A percentile compares a stretch with the other conserved stretches of the same genome.
Evolutionary conservation across 2,888 invertebrate species (phyloP).

Genomic region (Tipula confusa): DNA sequence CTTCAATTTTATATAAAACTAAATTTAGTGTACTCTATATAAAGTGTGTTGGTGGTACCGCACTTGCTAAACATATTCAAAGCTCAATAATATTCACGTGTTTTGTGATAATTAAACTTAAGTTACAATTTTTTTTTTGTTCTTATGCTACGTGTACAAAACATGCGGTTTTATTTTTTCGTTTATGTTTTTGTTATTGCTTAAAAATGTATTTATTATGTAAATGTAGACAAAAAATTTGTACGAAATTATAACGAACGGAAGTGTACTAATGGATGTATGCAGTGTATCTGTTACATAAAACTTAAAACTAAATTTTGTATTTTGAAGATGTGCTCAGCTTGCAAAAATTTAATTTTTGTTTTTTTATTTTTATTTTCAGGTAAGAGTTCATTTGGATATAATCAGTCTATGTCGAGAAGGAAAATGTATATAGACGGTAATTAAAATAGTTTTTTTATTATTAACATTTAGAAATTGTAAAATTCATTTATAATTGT

Average conservation of each 20-base stretch:
- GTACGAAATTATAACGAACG: not conserved
- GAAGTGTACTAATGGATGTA: not conserved
- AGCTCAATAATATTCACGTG: not conserved
- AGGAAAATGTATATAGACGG: too few relatives aligned
- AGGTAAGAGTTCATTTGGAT: not conserved
- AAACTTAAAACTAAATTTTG: not conserved
- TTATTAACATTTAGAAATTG: too few relatives aligned
- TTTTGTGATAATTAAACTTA: not conserved
- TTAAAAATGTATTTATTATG: too few relatives aligned
- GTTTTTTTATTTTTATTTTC: not conserved
- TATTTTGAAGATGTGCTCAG: not conserved
- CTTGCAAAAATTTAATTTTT: not conserved
- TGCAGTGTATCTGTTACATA: not conserved
- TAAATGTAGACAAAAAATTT: not conserved
- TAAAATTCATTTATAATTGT: too few relatives aligned
- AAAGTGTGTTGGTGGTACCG: not conserved
- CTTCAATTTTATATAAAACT: too few relatives aligned
- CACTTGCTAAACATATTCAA: not conserved
- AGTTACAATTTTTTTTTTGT: not conserved
- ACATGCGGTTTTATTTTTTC: not conserved
- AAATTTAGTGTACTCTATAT: not conserved
- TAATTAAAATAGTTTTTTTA: too few relatives aligned
- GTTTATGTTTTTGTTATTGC: too few relatives aligned
- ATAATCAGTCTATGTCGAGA: not conserved
- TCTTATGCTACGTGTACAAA: not conserved